These are phyloP conservation scores for Ctenoplectra terminalis DNA, from an alignment of 1,140 invertebrate genomes.

Conservation along the genomic window DNA sequence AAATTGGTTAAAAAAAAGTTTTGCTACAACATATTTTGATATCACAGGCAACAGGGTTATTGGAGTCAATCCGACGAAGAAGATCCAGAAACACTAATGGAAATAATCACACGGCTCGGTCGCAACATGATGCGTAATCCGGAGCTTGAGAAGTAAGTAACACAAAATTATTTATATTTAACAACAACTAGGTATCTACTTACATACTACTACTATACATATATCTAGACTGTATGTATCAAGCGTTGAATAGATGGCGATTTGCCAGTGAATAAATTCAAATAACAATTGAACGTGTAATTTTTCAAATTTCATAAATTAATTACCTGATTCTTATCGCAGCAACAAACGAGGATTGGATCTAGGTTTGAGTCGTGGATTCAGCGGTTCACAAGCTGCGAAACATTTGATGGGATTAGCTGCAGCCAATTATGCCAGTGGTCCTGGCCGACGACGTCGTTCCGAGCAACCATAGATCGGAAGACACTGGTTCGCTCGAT, in stretches of 20 bases:
- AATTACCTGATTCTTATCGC: constrained; percentile 37
- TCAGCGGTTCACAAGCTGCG: constrained; percentile 93
- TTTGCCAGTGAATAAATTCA: too few species aligned
- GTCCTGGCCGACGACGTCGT: constrained; percentile 92
- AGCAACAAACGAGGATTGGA: constrained; percentile 92
- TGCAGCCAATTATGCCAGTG: constrained; percentile 93
- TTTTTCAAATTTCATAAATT: neutral
- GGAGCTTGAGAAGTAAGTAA: constrained; percentile 84
- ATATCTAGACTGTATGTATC: too few species aligned
- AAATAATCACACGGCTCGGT: constrained; percentile 70
- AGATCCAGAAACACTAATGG: constrained; percentile 84
- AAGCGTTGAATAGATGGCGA: too few species aligned
- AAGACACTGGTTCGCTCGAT: constrained; percentile 1
- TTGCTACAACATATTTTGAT: neutral
- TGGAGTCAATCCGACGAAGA: constrained; percentile 76
- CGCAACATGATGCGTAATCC: constrained; percentile 81
- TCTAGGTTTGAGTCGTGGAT: constrained; percentile 92
- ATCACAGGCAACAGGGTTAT: constrained; percentile 56
- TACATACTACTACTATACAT: too few species aligned
- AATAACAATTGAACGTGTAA: neutral
- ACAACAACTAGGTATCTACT: too few species aligned
- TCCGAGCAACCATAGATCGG: constrained; percentile 80
- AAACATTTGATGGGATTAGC: constrained; percentile 95
- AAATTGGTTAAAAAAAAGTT: too few species aligned
- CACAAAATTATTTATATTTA: too few species aligned